Evolutionary conservation across 1,140 invertebrate genomes (phyloP), one percentile per base, ranked within the genome.

Genomic region (Philaenus spumarius): DNA sequence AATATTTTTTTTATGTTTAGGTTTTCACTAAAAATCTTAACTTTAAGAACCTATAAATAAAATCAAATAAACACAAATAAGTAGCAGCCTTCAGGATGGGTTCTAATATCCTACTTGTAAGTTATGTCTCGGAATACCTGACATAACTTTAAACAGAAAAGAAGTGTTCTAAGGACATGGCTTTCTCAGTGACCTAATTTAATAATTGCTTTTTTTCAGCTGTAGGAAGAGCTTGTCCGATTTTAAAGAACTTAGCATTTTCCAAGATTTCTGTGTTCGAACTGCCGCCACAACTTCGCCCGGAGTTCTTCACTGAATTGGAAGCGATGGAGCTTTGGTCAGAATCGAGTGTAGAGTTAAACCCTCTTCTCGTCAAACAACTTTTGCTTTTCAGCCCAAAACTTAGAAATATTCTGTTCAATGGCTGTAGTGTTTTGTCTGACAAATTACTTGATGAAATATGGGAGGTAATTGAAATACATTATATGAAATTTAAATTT

Each of bases 261-360:
- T 68, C 69, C 30, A 65, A 60, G 34, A 66, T 73, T 34, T 58
- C 59, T 14, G 42, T 64, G 2, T 57, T 64, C 39, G 63, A 66
- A 51, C 54, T 57, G 2, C 43, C 62, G 11, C 54, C 65, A 4
- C 47, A 50, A 19, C 45, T 63, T 7, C 50, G 24, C 26, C 35
- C 48, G 9, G 61, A 62, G n/a, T 54, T 45, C 23, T 72, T 69
- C 59, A 64, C 47, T 15, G 23, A 62, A 9, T 59, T 72, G 0
- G 51, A 57, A 15, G 66, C 65, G 14, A 45, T 73, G 39, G 72
- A 73, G 62, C 46, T 73, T 2, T 72, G 71, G 72, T 64, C 67
- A n/a, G 67, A 66, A 22, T 43, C 65, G 19, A 24, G 42, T 40
- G 19, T 39, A 1, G 67, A 69, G 14, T 58, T 66, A 17, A 57